Conservation (phyloP, 2,888 invertebrate genomes). For the Dilophus febrilis region DNA sequence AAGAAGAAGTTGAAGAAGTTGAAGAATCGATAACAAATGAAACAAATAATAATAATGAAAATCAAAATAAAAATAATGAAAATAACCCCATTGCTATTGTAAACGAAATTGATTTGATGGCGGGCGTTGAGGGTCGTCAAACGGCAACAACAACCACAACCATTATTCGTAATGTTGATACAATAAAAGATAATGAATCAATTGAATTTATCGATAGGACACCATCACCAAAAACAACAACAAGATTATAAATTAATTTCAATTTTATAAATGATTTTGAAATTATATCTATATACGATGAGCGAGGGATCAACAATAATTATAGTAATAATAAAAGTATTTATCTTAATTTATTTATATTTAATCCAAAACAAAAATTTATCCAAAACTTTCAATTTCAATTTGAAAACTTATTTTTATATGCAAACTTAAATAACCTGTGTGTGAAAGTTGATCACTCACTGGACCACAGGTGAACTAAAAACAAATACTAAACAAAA, state of each 20-base stretch:
- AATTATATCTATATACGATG: background rate
- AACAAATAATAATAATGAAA: background rate
- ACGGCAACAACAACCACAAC: constrained; percentile 7
- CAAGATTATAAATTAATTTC: background rate
- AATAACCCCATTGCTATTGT: too few relatives aligned
- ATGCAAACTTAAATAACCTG: too few relatives aligned
- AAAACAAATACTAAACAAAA: too few relatives aligned
- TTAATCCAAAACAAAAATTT: too few relatives aligned
- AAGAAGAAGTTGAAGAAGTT: constrained; percentile 2
- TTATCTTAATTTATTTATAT: too few relatives aligned
- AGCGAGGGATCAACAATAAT: background rate
- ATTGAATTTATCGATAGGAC: constrained; percentile 29
- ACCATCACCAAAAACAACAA: constrained; percentile 20
- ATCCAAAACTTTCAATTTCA: too few relatives aligned
- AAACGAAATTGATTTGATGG: too few relatives aligned
- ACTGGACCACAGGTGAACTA: too few relatives aligned
- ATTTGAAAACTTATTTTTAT: too few relatives aligned
- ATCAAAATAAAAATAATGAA: too few relatives aligned
- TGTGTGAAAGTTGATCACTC: too few relatives aligned
- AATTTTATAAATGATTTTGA: background rate
- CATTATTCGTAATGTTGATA: constrained; percentile 11
- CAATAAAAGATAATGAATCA: constrained; percentile 18
- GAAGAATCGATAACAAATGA: constrained; percentile 6
- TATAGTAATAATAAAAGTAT: too few relatives aligned
- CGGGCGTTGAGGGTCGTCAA: background rate